Evolutionary conservation across 1,140 invertebrate genomes (phyloP).

Genomic region (Pogonomyrmex barbatus): DNA sequence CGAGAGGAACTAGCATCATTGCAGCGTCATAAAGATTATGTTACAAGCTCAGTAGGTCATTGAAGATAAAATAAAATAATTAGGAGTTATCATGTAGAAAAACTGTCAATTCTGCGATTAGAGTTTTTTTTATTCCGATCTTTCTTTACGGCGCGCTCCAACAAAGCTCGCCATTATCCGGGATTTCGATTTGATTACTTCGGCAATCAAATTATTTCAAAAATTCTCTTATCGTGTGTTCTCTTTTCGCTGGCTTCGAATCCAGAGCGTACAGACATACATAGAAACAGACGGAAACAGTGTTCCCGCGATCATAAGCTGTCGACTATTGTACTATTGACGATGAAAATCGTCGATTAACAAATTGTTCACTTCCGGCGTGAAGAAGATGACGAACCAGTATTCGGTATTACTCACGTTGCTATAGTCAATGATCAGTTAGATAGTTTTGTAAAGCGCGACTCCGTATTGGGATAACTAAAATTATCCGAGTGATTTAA

Average conservation of each 20-base stretch:
- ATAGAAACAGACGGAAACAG: neutral
- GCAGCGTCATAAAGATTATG: constrained; percentile 82
- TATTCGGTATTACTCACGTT: constrained; percentile 4
- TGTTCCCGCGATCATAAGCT: constrained; percentile 1
- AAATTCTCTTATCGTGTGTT: neutral
- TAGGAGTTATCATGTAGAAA: neutral
- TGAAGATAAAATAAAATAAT: constrained; percentile 71
- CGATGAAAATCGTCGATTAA: constrained; percentile 16
- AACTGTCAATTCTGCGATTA: constrained; percentile 4
- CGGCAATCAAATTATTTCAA: neutral
- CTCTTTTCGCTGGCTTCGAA: neutral
- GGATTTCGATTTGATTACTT: neutral
- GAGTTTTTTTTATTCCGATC: neutral
- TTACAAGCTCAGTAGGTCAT: constrained; percentile 85
- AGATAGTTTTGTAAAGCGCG: neutral
- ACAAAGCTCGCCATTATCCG: neutral
- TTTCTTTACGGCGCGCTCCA: neutral
- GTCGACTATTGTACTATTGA: neutral
- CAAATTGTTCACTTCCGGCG: neutral
- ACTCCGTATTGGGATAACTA: neutral
- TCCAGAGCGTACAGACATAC: neutral
- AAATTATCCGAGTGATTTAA: neutral
- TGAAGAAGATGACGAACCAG: constrained; percentile 7
- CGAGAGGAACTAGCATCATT: constrained; percentile 21
- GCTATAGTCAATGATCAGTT: neutral